These are phyloP conservation scores for Dendrolimus pini DNA, from an alignment of 2,888 invertebrate genomes.

Conservation along the genomic window DNA sequence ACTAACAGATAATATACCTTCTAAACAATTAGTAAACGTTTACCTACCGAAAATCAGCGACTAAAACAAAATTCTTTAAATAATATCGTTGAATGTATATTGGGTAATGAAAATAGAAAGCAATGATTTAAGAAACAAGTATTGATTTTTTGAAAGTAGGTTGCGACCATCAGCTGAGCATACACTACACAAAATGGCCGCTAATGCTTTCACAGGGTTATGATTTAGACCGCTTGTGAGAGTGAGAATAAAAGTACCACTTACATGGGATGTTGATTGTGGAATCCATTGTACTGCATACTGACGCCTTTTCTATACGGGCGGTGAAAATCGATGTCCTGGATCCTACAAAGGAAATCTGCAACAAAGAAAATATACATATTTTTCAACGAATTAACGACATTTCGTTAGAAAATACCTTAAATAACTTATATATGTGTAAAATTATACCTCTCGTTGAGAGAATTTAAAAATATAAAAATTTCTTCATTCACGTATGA, in stretches of 20 bases:
- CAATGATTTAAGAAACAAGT: conserved; percentile 4
- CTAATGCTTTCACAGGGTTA: conserved; percentile 16
- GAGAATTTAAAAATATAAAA: conserved; percentile 57
- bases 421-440: conserved; percentile 4
- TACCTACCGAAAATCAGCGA: too few relatives aligned
- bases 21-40: too few relatives aligned
- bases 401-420: not conserved
- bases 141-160: conserved; percentile 27
- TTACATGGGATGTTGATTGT: conserved; percentile 73
- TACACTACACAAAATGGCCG: conserved; percentile 74
- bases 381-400: conserved; percentile 1
- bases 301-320: conserved; percentile 23
- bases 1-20: too few relatives aligned
- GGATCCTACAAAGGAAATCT: conserved; percentile 57
- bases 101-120: not conserved
- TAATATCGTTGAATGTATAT: too few relatives aligned
- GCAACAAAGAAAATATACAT: conserved; percentile 33
- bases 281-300: conserved; percentile 75
- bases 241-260: conserved; percentile 15
- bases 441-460: conserved; percentile 60
- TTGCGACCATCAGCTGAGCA: conserved; percentile 46
- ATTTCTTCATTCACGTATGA: conserved; percentile 56
- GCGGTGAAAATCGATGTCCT: conserved; percentile 2
- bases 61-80: too few relatives aligned
- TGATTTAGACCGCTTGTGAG: not conserved